Evolutionary conservation across 2,888 invertebrate genomes (phyloP).

Genomic region (Scotopteryx bipunctaria): DNA sequence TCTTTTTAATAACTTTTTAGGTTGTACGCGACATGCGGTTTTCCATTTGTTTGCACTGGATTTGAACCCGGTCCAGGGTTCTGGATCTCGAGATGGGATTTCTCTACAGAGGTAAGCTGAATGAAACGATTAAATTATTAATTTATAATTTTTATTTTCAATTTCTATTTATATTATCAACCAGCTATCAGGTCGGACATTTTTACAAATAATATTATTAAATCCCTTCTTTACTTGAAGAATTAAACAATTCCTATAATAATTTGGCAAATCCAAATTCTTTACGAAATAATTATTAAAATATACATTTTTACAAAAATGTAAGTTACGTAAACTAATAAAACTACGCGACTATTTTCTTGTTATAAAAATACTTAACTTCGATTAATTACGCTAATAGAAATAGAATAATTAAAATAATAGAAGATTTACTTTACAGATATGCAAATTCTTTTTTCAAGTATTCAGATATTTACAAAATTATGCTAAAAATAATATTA

Average conservation of each 20-base stretch:
- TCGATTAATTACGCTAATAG: constrained; percentile 63
- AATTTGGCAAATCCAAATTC: constrained; percentile 81
- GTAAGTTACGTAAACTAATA: constrained; percentile 62
- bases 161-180: constrained; percentile 72
- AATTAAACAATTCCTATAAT: constrained; percentile 77
- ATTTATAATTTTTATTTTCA: constrained; percentile 80
- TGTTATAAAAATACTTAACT: constrained; percentile 73
- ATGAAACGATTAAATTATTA: constrained; percentile 63
- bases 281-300: constrained; percentile 74
- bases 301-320: constrained; percentile 81
- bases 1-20: too few relatives aligned
- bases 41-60: too few relatives aligned
- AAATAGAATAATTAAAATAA: constrained; percentile 46
- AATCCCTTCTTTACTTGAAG: constrained; percentile 77
- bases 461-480: constrained; percentile 70
- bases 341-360: constrained; percentile 61
- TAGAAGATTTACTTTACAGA: constrained; percentile 50
- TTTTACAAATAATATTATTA: constrained; percentile 74
- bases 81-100: too few relatives aligned
- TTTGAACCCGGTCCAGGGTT: too few relatives aligned
- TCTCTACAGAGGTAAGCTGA: neutral
- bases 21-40: too few relatives aligned
- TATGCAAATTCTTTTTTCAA: constrained; percentile 64
- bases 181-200: constrained; percentile 68
- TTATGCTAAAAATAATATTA: constrained; percentile 55